A percentile compares a stretch with the other conserved stretches of the same genome.
phyloP scores from a whole-genome alignment of 2,113 vertebrate species.

The Phocoena phocoena region DNA sequence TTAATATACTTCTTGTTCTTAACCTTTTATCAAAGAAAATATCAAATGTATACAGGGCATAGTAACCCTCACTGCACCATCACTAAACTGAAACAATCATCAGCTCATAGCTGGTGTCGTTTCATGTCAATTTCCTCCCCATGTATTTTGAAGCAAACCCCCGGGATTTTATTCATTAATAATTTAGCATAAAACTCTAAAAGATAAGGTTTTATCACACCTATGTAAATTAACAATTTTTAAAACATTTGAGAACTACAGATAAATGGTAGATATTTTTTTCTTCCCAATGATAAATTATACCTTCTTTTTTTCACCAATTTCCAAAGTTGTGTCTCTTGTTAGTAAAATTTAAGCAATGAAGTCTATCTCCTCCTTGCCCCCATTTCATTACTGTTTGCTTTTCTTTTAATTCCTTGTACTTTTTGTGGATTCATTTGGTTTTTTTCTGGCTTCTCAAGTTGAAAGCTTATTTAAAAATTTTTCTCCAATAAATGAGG shows the following conservation, averaged over 20 bases:
- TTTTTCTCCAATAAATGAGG: background rate
- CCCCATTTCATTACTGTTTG: background rate
- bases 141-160: background rate
- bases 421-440: background rate
- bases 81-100: background rate
- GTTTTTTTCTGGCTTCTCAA: background rate
- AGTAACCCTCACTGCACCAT: background rate
- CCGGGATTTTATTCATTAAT: background rate
- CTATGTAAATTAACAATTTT: background rate
- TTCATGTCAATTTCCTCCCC: background rate
- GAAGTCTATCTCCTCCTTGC: background rate
- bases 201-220: background rate
- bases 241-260: background rate
- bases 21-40: background rate
- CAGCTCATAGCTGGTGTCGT: background rate
- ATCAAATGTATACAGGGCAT: background rate
- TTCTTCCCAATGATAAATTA: background rate
- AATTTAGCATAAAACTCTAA: background rate
- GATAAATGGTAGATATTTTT: background rate
- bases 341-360: background rate
- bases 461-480: background rate
- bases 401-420: background rate
- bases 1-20: background rate
- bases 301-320: background rate
- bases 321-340: background rate